Percentiles rank a stretch among this genome's conserved stretches.
These are phyloP conservation scores for Leptopilina clavipes DNA, from an alignment of 1,140 invertebrate species.

Conservation along the genomic window DNA sequence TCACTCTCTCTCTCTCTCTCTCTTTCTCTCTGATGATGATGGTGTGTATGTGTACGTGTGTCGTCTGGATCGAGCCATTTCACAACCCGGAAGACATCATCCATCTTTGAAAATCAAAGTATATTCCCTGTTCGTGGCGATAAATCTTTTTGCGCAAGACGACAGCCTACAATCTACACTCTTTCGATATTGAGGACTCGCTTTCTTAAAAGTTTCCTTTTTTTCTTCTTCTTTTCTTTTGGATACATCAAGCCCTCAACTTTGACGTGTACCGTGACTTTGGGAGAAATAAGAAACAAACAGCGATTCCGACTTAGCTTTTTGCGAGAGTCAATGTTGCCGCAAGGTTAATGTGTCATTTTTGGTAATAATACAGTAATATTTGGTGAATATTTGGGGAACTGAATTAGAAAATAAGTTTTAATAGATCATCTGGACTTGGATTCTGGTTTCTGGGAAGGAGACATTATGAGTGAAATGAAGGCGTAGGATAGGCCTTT, in stretches of 20 bases:
- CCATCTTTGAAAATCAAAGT: constrained; percentile 52
- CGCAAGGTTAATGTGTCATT: too few relatives aligned
- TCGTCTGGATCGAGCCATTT: constrained; percentile 37
- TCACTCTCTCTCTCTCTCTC: too few relatives aligned
- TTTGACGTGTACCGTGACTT: constrained; percentile 4
- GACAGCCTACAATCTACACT: constrained; percentile 27
- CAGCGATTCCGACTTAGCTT: neutral
- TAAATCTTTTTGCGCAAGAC: constrained; percentile 44
- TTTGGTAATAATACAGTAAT: too few relatives aligned
- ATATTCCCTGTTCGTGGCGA: constrained; percentile 36
- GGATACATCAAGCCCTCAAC: neutral
- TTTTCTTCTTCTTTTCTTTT: too few relatives aligned
- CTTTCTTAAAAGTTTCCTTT: constrained; percentile 2
- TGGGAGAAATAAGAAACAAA: neutral
- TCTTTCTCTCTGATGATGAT: too few relatives aligned
- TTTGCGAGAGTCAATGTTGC: too few relatives aligned
- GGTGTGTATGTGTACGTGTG: too few relatives aligned
- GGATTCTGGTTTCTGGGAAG: neutral
- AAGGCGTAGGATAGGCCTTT: constrained; percentile 62
- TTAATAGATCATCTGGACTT: neutral
- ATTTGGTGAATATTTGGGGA: too few relatives aligned
- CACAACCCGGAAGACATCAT: constrained; percentile 36
- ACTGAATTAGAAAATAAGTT: too few relatives aligned
- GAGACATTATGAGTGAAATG: neutral
- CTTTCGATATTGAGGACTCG: neutral